Base-by-base conservation (phyloP, 2,888 invertebrate species). In the Aphelenchoides bicaudatus region DNA sequence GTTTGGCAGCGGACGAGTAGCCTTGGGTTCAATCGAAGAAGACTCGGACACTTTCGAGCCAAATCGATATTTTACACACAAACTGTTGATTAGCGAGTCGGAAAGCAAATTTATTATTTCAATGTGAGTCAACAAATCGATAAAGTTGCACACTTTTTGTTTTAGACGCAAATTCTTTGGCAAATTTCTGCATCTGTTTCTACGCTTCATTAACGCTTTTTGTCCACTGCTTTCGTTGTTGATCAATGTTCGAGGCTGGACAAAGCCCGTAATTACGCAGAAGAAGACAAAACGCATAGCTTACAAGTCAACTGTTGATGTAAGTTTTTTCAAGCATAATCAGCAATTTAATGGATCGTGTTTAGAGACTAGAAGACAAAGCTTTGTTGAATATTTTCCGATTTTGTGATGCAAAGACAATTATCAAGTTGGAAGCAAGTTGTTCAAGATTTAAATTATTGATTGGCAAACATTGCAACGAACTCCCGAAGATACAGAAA, bases 371-470 rank as follows among this genome's bases (percentile, higher is more conserved):
- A 3, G 57, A 61, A 3, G 65, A 63, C 2, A 48, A 61, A 10
- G 6, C 48, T 6, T 54, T 72, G 2, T 28, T 61, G 1, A 27
- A 53, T 2, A 60, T 72, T 27, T 65, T 72, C 30, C 38, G 47
- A 13, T 16, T 53, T 39, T 47, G 70, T 23, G 64, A 69, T 27
- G 56, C 56, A 1, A 46, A 48, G n/a, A 52, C 54, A 4, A 23
- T 70, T 19, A 38, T 58, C n/a, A 39, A 30, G 10, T 62, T 64
- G 39, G 66, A 70, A 39, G 13, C 39, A 16, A 66, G 66, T 2
- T 70, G 71, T 43, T 50, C 52, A 34, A 59, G 59, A 27, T 70
- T 68, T 66, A 61, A 61, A 29, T 31, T 51, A 29, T 39, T 63
- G 0, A 60, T 72, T n/a, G 52, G 52, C 5, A 43, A 55, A 3